Evolutionary conservation across 1,140 invertebrate genomes (phyloP), one percentile per base, ranked within the genome.

Genomic region (Bombus picipes): DNA sequence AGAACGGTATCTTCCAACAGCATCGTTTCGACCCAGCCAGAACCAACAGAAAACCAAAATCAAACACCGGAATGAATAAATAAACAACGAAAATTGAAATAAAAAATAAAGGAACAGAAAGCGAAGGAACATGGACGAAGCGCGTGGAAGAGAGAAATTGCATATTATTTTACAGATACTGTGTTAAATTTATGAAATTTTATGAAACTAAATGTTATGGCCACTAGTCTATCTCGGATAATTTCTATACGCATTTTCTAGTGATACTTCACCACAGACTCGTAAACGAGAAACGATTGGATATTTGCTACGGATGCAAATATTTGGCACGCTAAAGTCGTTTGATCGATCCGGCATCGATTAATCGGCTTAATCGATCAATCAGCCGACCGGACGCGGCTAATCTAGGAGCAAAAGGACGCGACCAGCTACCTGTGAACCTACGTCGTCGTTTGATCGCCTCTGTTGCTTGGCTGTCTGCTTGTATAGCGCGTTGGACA

Each of bases 281-380:
- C 10, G 25, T 28, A 59, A 59, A 28, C 3, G 28, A 59, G 28
- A 59, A 59, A 59, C 62, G 62, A 65, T 53, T 18, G 47, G 18
- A 53, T 75, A 59, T 65, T 47, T 39, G 25, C 13, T 22, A 22
- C 6, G n/a, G 25, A 53, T 57, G 62, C 59, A 68, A 76, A 83
- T 76, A 76, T 83, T 83, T 68, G 34, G 59, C n/a, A 65, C 41
- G 59, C 39, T 13, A 5, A 15, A 25, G 2, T 47, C 57, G 32
- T 39, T 41, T 1, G 43, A 37, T n/a, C 59, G 47, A 32, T 41
- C 25, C 15, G 2, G 10, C 28, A 76, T 68, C 73, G 74, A 83
- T 83, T 78, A 77, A 77, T n/a, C 65, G 62, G 28, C n/a, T 78
- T 41, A 32, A 83, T 78, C 81, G 74, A 83, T 78, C 81, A n/a